Conservation (phyloP, 2,113 vertebrate species). For the Anoura caudifer region DNA sequence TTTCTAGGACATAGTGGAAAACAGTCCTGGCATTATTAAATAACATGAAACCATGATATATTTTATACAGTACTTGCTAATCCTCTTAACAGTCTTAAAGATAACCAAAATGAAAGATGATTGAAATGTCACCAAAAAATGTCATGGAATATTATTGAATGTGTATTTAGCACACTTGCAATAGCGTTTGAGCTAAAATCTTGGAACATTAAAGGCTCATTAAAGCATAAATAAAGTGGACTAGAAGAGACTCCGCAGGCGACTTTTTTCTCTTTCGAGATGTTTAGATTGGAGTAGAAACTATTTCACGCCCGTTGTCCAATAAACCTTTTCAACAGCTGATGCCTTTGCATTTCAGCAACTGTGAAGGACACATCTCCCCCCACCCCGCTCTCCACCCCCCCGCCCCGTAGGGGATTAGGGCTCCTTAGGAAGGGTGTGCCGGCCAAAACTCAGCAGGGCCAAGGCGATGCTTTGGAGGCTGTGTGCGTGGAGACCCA, state of each 20-base stretch:
- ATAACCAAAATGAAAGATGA: not conserved
- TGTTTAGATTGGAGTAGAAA: conserved; percentile 55
- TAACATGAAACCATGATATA: not conserved
- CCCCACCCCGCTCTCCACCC: too few species aligned
- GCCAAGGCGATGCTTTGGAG: not conserved
- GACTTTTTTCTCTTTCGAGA: not conserved
- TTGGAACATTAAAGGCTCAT: conserved; percentile 25
- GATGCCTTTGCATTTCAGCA: conserved; percentile 23
- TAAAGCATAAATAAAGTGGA: conserved; percentile 20
- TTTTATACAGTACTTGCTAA: not conserved
- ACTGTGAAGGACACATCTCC: not conserved
- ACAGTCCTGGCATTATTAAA: not conserved
- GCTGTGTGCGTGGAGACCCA: fast-evolving
- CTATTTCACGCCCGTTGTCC: not conserved
- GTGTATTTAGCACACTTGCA: not conserved
- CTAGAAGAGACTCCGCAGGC: conserved; percentile 3
- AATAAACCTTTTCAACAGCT: conserved; percentile 47
- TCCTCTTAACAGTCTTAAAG: not conserved
- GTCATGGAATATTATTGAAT: not conserved
- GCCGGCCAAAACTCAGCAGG: not conserved
- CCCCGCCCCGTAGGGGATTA: not conserved
- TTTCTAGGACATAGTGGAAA: not conserved
- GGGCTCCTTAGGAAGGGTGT: not conserved
- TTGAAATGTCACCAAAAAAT: not conserved
- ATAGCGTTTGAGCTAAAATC: not conserved